Base-by-base conservation (phyloP, 2,888 invertebrate genomes). In the Leptura quadrifasciata region DNA sequence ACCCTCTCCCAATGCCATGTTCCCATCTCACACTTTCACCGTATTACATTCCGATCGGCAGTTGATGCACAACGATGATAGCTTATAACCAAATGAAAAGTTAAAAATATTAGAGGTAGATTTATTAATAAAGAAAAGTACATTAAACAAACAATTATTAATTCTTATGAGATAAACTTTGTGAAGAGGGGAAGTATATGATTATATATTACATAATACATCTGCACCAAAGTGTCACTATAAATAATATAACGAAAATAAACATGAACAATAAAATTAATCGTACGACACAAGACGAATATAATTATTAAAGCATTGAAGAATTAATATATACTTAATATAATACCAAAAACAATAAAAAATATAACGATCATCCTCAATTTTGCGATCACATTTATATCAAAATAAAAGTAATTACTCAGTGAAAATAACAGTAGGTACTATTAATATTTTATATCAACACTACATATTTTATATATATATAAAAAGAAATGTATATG, bases 51-150 rank as follows among this genome's bases (percentile, higher is more conserved):
- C 6, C 27, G 27, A 8, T 31, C 27, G 6, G 6, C 6, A 6
- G 4, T 31, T 8, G 6, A 8, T 31, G 27, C 27, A 31, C 6
- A n/a, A n/a, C n/a, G n/a, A n/a, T n/a, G n/a, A n/a, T n/a, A n/a
- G n/a, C n/a, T n/a, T n/a, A n/a, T n/a, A n/a, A 20, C 2, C 20
- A 67, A 71, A 75, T 57, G n/a, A 21, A 71, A 60, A 72, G 9
- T n/a, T 58, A 21, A 67, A 75, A 80, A 83, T 82, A 87, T 88
- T 89, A 89, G 90, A 90, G 90, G 90, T 90, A 90, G 90, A 89
- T 89, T 90, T 90, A 90, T 89, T 89, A 89, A 88, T 89, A 87
- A 88, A 88, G 87, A 87, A 88, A 87, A 89, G 84, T 88, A 89
- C 87, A 87, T 86, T 84, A 87, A 88, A 89, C 87, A 87, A 89